Evolutionary conservation across 2,113 vertebrate genomes (phyloP).

Genomic region (Ursus arctos): DNA sequence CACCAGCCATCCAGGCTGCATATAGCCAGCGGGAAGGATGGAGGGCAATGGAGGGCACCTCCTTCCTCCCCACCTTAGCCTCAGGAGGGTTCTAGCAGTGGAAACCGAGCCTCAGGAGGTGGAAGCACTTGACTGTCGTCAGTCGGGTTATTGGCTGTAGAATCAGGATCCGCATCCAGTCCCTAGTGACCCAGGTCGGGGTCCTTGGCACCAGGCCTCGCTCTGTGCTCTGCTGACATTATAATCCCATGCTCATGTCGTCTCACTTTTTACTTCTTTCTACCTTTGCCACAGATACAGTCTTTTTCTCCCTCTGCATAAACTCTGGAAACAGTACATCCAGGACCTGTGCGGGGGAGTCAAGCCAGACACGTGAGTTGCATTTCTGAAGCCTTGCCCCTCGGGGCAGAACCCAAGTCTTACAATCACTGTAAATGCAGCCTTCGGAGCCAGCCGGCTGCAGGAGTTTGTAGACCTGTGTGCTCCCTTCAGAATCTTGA

Average conservation of each 20-base stretch:
- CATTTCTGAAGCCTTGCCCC: neutral
- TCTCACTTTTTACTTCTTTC: neutral
- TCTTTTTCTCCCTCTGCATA: conserved; percentile 94
- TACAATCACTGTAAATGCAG: neutral
- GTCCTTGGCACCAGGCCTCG: neutral
- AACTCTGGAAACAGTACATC: conserved; percentile 97
- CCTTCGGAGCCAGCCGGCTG: neutral
- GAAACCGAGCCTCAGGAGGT: neutral
- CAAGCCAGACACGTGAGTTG: conserved; percentile 90
- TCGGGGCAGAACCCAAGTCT: neutral
- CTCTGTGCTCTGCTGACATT: too few relatives aligned
- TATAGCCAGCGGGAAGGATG: neutral
- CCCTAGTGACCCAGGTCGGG: rapidly evolving
- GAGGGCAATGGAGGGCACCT: neutral
- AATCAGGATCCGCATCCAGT: rapidly evolving
- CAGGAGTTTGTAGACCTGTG: neutral
- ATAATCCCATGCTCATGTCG: neutral
- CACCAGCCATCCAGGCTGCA: rapidly evolving
- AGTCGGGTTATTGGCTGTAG: rapidly evolving
- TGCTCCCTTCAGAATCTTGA: neutral
- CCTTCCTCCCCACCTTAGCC: neutral
- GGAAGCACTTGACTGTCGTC: neutral
- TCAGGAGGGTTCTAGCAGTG: rapidly evolving
- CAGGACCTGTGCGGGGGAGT: conserved; percentile 93
- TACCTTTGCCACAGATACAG: conserved; percentile 88